These are phyloP conservation scores for Cynopterus sphinx DNA, from an alignment of 2,797 vertebrate genomes.

Conservation along the genomic window DNA sequence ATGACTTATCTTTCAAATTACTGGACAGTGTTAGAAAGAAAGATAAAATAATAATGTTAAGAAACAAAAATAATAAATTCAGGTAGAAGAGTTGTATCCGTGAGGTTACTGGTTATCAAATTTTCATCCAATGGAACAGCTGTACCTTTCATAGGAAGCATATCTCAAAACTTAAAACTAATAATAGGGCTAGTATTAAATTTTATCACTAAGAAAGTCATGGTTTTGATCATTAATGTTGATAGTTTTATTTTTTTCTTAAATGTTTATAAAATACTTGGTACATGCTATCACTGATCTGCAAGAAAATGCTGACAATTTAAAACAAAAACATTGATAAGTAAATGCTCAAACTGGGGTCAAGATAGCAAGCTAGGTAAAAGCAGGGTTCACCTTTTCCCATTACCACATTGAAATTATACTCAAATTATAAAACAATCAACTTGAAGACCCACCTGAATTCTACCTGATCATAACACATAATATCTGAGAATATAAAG, in stretches of 20 bases:
- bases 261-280: background rate
- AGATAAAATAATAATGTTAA: background rate
- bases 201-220: background rate
- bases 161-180: background rate
- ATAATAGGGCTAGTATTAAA: background rate
- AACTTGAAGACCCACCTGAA: too few species aligned
- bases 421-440: too few species aligned
- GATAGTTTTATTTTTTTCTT: background rate
- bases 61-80: background rate
- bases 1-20: background rate
- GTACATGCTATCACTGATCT: background rate
- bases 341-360: background rate
- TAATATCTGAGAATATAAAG: too few species aligned
- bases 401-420: too few species aligned
- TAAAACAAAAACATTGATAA: background rate
- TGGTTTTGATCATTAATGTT: background rate
- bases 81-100: background rate
- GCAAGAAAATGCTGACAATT: background rate
- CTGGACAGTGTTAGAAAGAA: background rate
- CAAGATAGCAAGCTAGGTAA: too few species aligned
- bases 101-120: background rate
- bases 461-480: too few species aligned
- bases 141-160: background rate
- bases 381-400: too few species aligned
- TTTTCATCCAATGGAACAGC: background rate